A percentile compares a stretch with the other conserved stretches of the same genome.
These are phyloP conservation scores for Otis tarda DNA, from an alignment of 2,113 vertebrate species.

Conservation along the genomic window DNA sequence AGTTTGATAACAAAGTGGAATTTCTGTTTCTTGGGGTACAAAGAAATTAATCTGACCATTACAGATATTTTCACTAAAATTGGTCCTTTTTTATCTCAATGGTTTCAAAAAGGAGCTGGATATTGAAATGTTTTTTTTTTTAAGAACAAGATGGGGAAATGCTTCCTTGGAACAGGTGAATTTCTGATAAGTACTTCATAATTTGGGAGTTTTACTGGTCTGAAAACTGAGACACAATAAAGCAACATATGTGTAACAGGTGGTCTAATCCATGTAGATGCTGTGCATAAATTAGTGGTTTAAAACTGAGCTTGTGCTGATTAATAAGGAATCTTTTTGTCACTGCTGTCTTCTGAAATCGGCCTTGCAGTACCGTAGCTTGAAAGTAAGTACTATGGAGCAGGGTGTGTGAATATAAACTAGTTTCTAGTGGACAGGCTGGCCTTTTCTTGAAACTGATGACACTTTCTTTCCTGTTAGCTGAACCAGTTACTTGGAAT, in stretches of 20 bases:
- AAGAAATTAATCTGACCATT: background rate
- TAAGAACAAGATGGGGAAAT: background rate
- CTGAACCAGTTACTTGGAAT: background rate
- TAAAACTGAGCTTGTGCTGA: conserved; percentile 20
- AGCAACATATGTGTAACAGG: conserved; percentile 42
- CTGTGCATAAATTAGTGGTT: conserved; percentile 40
- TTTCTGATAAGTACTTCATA: background rate
- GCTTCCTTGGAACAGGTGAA: background rate
- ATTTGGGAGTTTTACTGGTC: background rate
- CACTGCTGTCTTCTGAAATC: conserved; percentile 6
- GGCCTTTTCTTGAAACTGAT: background rate
- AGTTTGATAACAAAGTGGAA: background rate
- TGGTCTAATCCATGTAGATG: conserved; percentile 28
- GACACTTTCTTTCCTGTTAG: background rate
- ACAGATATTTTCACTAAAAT: background rate
- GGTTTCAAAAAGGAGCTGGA: background rate
- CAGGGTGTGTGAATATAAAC: background rate
- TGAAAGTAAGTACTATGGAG: background rate
- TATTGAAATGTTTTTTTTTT: background rate
- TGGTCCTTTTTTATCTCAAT: background rate
- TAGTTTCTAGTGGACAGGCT: background rate
- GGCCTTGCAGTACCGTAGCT: background rate
- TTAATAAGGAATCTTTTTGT: conserved; percentile 30
- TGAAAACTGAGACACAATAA: conserved; percentile 14
- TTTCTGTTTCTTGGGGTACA: background rate